Evolutionary conservation across 1,140 invertebrate genomes (phyloP).

Genomic region (Ips typographus): DNA sequence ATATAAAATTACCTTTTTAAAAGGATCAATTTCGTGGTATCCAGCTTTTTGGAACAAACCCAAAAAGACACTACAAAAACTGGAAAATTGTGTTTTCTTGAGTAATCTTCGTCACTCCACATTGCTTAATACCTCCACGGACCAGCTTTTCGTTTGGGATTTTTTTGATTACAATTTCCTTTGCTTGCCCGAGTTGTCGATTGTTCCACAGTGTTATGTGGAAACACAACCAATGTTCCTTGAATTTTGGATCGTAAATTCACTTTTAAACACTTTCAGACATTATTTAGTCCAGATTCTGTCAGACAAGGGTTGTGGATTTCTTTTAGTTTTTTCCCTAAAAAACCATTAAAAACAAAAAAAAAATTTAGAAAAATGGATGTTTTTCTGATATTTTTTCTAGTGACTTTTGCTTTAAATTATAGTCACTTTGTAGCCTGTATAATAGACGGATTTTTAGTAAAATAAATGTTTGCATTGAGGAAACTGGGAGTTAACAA

Average conservation of each 20-base stretch:
- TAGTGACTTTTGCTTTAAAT: no score
- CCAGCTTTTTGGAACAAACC: constrained; percentile 4
- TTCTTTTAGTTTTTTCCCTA: constrained; percentile 55
- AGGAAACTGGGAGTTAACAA: no score
- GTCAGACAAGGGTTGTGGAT: constrained; percentile 53
- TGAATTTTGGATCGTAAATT: constrained; percentile 41
- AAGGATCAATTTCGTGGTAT: background rate
- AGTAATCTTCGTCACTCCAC: constrained; percentile 14
- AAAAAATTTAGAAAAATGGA: background rate
- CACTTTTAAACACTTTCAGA: constrained; percentile 48
- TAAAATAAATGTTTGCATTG: no score
- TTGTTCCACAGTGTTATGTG: constrained; percentile 2
- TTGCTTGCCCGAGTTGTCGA: constrained; percentile 7
- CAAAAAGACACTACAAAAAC: constrained; percentile 16
- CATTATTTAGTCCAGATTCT: constrained; percentile 48
- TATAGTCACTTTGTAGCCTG: no score
- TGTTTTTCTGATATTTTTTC: background rate
- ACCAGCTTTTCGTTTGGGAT: constrained; percentile 13
- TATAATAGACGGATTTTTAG: no score
- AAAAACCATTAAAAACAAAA: background rate
- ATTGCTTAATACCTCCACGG: constrained; percentile 12
- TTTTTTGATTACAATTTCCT: background rate
- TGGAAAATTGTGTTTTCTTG: constrained; percentile 27
- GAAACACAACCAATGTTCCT: constrained; percentile 15
- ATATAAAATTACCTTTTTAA: background rate